A percentile compares a stretch with the other conserved stretches of the same genome.
These are phyloP conservation scores for Myathropa florea DNA, from an alignment of 2,888 invertebrate genomes.

Conservation along the genomic window DNA sequence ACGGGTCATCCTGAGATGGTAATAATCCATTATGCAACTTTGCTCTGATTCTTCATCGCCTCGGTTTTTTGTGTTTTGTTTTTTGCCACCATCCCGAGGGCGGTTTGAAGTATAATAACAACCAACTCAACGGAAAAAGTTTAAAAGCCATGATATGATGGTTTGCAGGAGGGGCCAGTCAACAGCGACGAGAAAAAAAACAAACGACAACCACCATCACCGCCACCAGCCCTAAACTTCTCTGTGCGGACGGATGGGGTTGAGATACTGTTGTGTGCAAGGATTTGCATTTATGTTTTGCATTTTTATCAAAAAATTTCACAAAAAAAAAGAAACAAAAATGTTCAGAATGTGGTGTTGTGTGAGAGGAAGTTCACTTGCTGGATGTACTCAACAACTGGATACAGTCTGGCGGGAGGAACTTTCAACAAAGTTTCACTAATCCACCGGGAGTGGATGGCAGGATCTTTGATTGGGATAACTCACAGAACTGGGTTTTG, in stretches of 20 bases:
- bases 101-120: background rate
- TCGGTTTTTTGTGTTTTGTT: background rate
- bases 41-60: conserved; percentile 30
- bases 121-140: background rate
- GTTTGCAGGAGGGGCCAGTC: background rate
- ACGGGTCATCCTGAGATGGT: conserved; percentile 65
- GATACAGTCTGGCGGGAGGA: background rate
- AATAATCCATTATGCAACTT: conserved; percentile 65
- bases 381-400: conserved; percentile 10
- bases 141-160: conserved; percentile 14
- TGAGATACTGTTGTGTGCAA: conserved; percentile 50
- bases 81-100: background rate
- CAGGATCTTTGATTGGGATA: background rate
- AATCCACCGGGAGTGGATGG: background rate
- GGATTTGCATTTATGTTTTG: conserved; percentile 41
- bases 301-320: conserved; percentile 43
- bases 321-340: background rate
- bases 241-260: background rate
- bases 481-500: background rate
- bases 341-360: conserved; percentile 1
- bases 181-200: too few species aligned
- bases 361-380: conserved; percentile 25
- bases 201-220: background rate
- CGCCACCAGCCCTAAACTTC: background rate
- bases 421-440: background rate